Conservation (phyloP, 1,140 invertebrate genomes). For the Zophobas morio region DNA sequence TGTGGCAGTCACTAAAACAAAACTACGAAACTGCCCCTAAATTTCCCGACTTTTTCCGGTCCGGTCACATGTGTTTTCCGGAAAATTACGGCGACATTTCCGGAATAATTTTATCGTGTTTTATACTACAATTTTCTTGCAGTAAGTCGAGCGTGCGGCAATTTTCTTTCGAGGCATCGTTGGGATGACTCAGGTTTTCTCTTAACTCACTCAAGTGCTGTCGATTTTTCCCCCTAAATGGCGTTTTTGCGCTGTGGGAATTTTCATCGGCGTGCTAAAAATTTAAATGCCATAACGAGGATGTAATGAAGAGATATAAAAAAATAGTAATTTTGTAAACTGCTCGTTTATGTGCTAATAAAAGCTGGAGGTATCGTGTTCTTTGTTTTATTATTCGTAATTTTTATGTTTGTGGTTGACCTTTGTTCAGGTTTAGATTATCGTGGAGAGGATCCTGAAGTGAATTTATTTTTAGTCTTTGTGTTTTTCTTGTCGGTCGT, state of each 20-base stretch:
- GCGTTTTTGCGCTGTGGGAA: too few relatives aligned
- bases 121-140: background rate
- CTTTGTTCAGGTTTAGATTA: background rate
- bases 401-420: background rate
- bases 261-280: too few relatives aligned
- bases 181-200: background rate
- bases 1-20: too few relatives aligned
- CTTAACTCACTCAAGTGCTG: background rate
- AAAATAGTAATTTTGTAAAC: background rate
- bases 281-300: too few relatives aligned
- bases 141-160: background rate
- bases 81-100: constrained; percentile 14
- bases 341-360: background rate
- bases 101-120: background rate
- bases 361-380: background rate
- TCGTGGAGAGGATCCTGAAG: background rate
- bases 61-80: constrained; percentile 31
- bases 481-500: too few relatives aligned
- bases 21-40: background rate
- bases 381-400: too few relatives aligned
- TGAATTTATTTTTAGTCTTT: background rate
- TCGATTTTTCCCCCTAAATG: background rate
- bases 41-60: constrained; percentile 2
- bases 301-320: constrained; percentile 1
- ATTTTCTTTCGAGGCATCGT: background rate